Percentiles rank a stretch among this genome's conserved stretches.
These are phyloP conservation scores for Heliconius hortense DNA, from an alignment of 2,888 invertebrate genomes.

Conservation along the genomic window DNA sequence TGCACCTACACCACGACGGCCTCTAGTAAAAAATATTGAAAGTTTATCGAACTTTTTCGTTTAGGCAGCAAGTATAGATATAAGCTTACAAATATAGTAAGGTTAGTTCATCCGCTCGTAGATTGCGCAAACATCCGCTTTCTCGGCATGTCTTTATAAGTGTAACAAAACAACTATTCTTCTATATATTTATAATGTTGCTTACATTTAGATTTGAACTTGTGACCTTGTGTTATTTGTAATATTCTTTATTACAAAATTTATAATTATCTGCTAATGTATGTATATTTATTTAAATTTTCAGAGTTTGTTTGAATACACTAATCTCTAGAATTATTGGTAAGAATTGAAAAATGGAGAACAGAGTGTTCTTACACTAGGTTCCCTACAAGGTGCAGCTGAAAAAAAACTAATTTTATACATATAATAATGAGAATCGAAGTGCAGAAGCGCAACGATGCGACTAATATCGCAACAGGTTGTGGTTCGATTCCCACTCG, in stretches of 20 bases:
- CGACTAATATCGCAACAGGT: no score
- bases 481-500: no score
- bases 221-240: not conserved
- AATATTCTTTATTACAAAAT: not conserved
- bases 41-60: conserved; percentile 2
- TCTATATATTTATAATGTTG: not conserved
- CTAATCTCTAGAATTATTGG: no score
- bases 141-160: conserved; percentile 19
- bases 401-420: no score
- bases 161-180: conserved; percentile 4
- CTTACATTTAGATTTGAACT: not conserved
- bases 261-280: no score
- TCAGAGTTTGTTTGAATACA: no score
- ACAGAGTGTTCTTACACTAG: not conserved
- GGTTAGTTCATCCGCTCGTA: conserved; percentile 7
- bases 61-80: not conserved
- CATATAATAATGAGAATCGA: no score
- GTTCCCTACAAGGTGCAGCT: not conserved
- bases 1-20: no score
- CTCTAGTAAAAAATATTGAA: not conserved
- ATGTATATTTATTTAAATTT: no score
- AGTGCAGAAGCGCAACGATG: no score
- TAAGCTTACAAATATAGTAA: not conserved
- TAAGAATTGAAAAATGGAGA: not conserved
- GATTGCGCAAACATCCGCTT: conserved; percentile 15